Base-by-base conservation (phyloP, 1,140 invertebrate genomes). In the Vanessa atalanta region DNA sequence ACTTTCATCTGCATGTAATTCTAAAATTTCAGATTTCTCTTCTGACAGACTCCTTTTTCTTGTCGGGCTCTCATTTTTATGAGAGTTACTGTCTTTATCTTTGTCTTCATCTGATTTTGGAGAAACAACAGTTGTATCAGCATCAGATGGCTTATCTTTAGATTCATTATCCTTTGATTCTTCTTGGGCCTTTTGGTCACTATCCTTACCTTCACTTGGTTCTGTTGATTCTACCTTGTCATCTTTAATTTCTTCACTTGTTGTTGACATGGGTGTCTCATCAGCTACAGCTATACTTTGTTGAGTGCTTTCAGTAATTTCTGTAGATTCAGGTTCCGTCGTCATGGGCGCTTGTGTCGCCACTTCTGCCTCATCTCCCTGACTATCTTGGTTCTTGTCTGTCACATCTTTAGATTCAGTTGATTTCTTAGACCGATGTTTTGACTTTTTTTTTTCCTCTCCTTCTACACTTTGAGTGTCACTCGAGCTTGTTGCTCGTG, bases 1-100 rank as follows among this genome's bases (percentile, higher is more conserved):
- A 65, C 83, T 89, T 43, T 91, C 89, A 12, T 91, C 89, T 61
- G 84, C 84, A 83, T 91, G 89, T 65, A 91, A 76, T 83, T 91
- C 89, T 55, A 91, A 71, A 76, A 91, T 74, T 79, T 91, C 89
- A 12, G 88, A 91, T 75, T 90, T 88, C 65, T 91, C 89, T 64
- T 78, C 71, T 65, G 86, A 87, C 6, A 74, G 15, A 73, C 83
- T 87, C 53, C 83, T 81, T 66, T 84, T 75, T 16, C 80, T 67
- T 47, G 69, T 37, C 48, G 79, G 69, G 47, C 66, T 78, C 57
- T 75, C 65, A 13, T 78, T 72, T 64, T 76, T 65, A 50, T 73
- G 60, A 26, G 57, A 65, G 68, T 26, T 66, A 31, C 61, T 67
- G 63, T 37, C 47, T 70, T 73, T 50, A 16, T 77, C 63, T 23